These are phyloP conservation scores for Phorcus lineatus DNA, from an alignment of 2,888 invertebrate genomes.

Conservation along the genomic window DNA sequence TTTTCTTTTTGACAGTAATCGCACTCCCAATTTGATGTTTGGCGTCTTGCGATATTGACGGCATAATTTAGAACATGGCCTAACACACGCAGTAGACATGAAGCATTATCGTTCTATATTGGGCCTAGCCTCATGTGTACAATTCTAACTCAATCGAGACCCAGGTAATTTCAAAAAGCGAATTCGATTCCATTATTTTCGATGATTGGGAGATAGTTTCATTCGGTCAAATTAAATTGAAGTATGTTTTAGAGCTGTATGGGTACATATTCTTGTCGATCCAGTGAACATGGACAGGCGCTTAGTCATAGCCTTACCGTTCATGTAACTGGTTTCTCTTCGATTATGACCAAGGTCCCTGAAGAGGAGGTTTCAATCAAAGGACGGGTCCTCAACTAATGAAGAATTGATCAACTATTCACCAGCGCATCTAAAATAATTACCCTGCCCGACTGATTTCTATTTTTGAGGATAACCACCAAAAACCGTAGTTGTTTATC, in stretches of 20 bases:
- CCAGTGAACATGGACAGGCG: not conserved
- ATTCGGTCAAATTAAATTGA: not conserved
- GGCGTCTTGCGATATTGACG: not conserved
- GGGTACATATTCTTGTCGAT: not conserved
- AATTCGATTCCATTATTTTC: not conserved
- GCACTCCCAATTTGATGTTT: too few species aligned
- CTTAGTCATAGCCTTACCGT: not conserved
- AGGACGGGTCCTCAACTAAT: not conserved
- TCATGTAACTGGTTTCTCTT: not conserved
- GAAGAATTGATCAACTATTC: slow-evolving; percentile 10
- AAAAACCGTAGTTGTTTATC: not conserved
- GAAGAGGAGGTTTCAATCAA: not conserved
- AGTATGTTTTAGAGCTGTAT: not conserved
- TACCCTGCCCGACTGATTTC: not conserved
- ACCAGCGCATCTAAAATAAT: slow-evolving; percentile 3
- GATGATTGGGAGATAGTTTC: not conserved
- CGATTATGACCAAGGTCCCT: not conserved
- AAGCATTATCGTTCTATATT: not conserved
- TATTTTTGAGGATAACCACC: not conserved
- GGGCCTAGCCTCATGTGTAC: not conserved
- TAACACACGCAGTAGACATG: not conserved
- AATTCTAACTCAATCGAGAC: not conserved
- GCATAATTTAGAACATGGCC: not conserved
- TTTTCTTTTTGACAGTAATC: too few species aligned
- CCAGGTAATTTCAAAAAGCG: not conserved